These are phyloP conservation scores for Drosophila lacicola DNA, from an alignment of 2,888 invertebrate genomes.

Conservation along the genomic window DNA sequence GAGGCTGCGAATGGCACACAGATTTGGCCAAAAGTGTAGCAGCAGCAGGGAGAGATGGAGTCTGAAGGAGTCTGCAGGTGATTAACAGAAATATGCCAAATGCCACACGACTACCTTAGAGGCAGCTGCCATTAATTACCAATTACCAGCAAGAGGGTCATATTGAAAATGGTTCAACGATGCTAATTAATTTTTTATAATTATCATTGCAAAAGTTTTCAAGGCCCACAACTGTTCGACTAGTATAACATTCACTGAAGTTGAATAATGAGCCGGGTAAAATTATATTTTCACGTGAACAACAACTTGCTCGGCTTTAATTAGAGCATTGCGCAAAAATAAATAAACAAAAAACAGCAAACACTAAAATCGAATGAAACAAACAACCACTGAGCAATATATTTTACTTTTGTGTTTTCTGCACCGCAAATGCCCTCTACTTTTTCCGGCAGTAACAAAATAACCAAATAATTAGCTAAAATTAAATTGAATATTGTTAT, in stretches of 20 bases:
- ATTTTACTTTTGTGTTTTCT: slow-evolving; percentile 27
- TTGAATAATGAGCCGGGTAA: slow-evolving; percentile 48
- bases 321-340: slow-evolving; percentile 73
- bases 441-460: slow-evolving; percentile 38
- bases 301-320: slow-evolving; percentile 56
- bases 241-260: slow-evolving; percentile 41
- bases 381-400: slow-evolving; percentile 22
- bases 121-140: slow-evolving; percentile 62
- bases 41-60: not conserved
- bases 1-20: slow-evolving; percentile 37
- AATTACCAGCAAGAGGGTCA: slow-evolving; percentile 19
- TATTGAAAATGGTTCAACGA: slow-evolving; percentile 51
- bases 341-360: slow-evolving; percentile 33
- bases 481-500: not conserved
- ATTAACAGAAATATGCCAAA: slow-evolving; percentile 63
- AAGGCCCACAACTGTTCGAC: slow-evolving; percentile 1
- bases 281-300: slow-evolving; percentile 45
- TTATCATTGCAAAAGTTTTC: slow-evolving; percentile 46
- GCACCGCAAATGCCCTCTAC: slow-evolving; percentile 9
- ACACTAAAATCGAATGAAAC: slow-evolving; percentile 43
- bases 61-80: slow-evolving; percentile 49
- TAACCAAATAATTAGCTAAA: not conserved
- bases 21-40: not conserved
- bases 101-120: slow-evolving; percentile 34
- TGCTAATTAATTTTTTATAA: slow-evolving; percentile 73